Percentiles rank a stretch among this genome's conserved stretches.
phyloP scores from a whole-genome alignment of 2,113 vertebrate species.

The Eublepharis macularius region DNA sequence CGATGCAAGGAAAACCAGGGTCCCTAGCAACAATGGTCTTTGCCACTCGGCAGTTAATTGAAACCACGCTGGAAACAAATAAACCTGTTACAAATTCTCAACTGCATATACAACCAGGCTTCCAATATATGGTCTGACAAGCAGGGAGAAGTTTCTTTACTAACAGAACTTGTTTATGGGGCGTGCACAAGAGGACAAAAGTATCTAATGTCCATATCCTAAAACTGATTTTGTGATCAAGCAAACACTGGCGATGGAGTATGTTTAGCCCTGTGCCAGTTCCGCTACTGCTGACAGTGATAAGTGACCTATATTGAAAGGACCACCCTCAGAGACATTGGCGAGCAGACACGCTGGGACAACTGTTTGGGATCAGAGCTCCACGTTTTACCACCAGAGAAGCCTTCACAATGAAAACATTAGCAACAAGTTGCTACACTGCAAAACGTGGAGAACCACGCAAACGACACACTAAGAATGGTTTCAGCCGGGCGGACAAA shows the following conservation, averaged over 20 bases:
- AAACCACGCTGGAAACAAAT: conserved; percentile 48
- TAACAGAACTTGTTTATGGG: background rate
- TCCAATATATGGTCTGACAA: fast-evolving
- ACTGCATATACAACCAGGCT: background rate
- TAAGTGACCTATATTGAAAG: too few species aligned
- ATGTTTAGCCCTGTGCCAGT: too few species aligned
- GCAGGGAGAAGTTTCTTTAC: background rate
- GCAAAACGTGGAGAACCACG: too few species aligned
- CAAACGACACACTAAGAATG: too few species aligned
- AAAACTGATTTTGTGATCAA: background rate
- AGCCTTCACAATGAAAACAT: too few species aligned
- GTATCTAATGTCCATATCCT: too few species aligned
- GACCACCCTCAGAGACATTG: background rate
- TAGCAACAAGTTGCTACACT: too few species aligned
- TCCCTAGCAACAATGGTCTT: conserved; percentile 25
- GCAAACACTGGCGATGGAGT: background rate
- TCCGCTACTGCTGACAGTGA: background rate
- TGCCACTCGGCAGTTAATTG: conserved; percentile 52
- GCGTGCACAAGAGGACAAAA: too few species aligned
- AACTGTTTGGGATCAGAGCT: too few species aligned
- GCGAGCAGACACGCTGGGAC: too few species aligned
- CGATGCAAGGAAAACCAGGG: conserved; percentile 21
- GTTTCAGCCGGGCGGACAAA: too few species aligned
- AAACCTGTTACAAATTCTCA: background rate
- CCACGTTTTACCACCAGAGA: too few species aligned